Evolutionary conservation across 2,888 invertebrate genomes (phyloP).

Genomic region (Mantis religiosa): DNA sequence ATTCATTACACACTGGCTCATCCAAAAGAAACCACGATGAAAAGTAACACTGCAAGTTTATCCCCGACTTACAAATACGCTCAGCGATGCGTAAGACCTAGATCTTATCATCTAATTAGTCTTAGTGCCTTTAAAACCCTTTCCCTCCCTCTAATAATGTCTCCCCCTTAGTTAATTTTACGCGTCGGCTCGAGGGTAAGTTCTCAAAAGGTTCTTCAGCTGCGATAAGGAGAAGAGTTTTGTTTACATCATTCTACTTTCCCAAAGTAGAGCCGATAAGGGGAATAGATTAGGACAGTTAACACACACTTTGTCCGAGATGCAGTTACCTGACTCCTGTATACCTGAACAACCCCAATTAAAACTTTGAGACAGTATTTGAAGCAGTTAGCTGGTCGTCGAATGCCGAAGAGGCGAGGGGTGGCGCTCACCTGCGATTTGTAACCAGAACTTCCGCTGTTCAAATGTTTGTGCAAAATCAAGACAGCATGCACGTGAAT

Average conservation of each 20-base stretch:
- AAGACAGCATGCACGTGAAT: too few species aligned
- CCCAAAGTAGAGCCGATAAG: neutral
- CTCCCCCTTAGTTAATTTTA: neutral
- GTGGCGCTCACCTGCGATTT: too few species aligned
- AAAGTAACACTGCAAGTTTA: too few species aligned
- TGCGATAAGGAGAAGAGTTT: neutral
- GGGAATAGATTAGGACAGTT: neutral
- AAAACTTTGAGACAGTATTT: neutral
- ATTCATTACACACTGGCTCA: too few species aligned
- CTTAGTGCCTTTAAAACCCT: neutral
- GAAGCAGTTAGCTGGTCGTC: neutral
- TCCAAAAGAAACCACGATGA: too few species aligned
- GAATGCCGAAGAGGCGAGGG: neutral
- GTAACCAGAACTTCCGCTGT: too few species aligned
- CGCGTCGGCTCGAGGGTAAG: neutral
- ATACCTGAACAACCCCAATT: neutral
- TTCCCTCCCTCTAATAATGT: neutral
- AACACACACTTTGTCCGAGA: neutral
- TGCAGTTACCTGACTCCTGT: neutral
- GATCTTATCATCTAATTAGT: neutral
- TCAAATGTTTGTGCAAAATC: too few species aligned
- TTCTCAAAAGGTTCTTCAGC: neutral
- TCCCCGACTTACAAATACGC: too few species aligned
- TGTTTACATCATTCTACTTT: neutral
- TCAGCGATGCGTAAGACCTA: too few species aligned